Percentiles rank a stretch among this genome's conserved stretches.
Conservation (phyloP, 2,797 vertebrate species). For the Mormyrops boulengeri region DNA sequence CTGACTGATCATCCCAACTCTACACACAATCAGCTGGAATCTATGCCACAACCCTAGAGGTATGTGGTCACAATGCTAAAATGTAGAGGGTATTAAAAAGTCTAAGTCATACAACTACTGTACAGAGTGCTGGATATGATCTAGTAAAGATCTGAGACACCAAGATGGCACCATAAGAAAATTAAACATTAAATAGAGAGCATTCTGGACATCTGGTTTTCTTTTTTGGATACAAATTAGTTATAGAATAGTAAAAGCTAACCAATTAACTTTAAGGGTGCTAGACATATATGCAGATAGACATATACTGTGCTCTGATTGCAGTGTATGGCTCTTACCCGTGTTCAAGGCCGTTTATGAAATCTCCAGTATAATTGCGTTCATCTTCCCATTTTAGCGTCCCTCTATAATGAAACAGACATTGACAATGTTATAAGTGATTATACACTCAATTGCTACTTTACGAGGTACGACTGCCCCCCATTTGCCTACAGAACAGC, state of each 20-base stretch:
- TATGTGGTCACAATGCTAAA: background rate
- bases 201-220: background rate
- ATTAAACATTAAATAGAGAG: background rate
- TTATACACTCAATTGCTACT: background rate
- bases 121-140: background rate
- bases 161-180: background rate
- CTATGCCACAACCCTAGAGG: background rate
- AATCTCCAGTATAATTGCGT: constrained; percentile 55
- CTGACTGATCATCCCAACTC: background rate
- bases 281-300: background rate
- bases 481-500: background rate
- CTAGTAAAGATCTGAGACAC: background rate
- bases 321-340: background rate
- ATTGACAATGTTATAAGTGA: background rate
- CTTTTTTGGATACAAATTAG: background rate
- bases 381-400: constrained; percentile 60
- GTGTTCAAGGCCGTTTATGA: constrained; percentile 44
- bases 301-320: background rate
- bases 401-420: constrained; percentile 48
- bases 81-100: background rate
- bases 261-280: background rate
- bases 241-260: background rate
- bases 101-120: background rate
- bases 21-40: background rate
- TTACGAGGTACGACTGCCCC: background rate